Conservation (phyloP, 1,140 invertebrate genomes). For the Caenorhabditis remanei region DNA sequence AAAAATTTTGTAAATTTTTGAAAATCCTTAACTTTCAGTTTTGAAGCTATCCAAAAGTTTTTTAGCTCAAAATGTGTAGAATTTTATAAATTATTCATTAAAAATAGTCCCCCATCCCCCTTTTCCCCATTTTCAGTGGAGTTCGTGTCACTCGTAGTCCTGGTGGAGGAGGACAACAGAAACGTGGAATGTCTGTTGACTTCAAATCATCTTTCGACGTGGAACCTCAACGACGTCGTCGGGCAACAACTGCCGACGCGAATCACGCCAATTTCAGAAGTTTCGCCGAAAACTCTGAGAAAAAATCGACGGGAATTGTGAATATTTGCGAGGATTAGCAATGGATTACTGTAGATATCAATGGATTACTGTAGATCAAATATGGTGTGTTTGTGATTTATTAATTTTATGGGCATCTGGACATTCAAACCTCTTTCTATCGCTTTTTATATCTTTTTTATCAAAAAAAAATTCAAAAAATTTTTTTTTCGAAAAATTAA, state of each 20-base stretch:
- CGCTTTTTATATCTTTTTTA: too few relatives aligned
- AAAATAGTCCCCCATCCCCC: background rate
- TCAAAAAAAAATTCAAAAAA: too few relatives aligned
- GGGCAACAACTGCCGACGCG: conserved; percentile 24
- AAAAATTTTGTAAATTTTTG: too few relatives aligned
- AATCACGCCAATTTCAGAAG: conserved; percentile 42
- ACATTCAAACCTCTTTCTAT: too few relatives aligned
- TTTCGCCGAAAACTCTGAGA: background rate
- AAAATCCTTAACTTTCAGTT: too few relatives aligned
- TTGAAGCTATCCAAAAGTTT: too few relatives aligned
- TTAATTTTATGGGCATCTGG: background rate
- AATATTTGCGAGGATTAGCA: background rate
- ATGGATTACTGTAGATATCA: background rate
- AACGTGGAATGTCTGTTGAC: conserved; percentile 39
- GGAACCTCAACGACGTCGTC: conserved; percentile 13
- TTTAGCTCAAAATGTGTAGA: too few relatives aligned
- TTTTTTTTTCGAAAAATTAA: too few relatives aligned
- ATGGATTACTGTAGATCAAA: background rate
- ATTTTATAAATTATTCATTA: too few relatives aligned
- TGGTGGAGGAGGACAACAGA: background rate
- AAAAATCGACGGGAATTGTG: background rate
- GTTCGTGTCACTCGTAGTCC: background rate
- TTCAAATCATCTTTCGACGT: background rate
- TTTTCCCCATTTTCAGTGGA: background rate
- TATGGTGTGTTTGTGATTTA: background rate